Conservation (phyloP, 2,888 invertebrate species). For the Imbricaverruca yamaguchii region DNA sequence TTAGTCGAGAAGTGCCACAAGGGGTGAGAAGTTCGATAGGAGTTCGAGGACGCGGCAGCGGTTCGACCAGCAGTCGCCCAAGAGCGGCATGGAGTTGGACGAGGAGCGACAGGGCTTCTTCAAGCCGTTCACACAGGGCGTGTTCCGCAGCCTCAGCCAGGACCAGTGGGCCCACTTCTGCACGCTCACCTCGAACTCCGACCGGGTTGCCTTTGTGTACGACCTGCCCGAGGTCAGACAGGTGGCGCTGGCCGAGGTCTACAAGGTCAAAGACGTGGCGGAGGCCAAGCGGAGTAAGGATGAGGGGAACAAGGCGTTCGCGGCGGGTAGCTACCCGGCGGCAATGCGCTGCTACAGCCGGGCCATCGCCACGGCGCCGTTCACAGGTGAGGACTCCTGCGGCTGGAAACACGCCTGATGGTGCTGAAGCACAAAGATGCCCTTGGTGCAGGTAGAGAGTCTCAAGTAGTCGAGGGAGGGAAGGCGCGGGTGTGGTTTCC, state of each 20-base stretch:
- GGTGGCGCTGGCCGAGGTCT: constrained; percentile 41
- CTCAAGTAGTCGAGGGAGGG: not conserved
- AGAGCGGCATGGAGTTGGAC: constrained; percentile 22
- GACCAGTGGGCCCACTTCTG: constrained; percentile 57
- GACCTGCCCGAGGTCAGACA: constrained; percentile 37
- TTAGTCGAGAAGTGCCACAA: not conserved
- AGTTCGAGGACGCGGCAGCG: too few relatives aligned
- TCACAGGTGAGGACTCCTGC: not conserved
- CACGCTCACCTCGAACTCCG: constrained; percentile 54
- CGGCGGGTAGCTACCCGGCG: constrained; percentile 32
- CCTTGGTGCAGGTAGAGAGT: not conserved
- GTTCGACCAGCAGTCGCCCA: too few relatives aligned
- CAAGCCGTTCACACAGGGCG: constrained; percentile 55
- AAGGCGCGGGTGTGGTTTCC: not conserved
- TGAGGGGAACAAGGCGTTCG: constrained; percentile 33
- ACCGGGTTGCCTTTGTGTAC: constrained; percentile 54
- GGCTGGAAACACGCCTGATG: too few relatives aligned
- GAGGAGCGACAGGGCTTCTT: constrained; percentile 44
- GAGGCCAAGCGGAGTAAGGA: constrained; percentile 33
- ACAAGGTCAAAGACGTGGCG: constrained; percentile 48
- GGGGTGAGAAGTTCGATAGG: not conserved
- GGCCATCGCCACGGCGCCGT: constrained; percentile 32
- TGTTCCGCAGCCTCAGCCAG: constrained; percentile 50
- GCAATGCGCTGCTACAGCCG: constrained; percentile 34
- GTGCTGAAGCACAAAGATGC: too few relatives aligned